Evolutionary conservation across 1,140 invertebrate genomes (phyloP).

Genomic region (Bombyx mandarina): DNA sequence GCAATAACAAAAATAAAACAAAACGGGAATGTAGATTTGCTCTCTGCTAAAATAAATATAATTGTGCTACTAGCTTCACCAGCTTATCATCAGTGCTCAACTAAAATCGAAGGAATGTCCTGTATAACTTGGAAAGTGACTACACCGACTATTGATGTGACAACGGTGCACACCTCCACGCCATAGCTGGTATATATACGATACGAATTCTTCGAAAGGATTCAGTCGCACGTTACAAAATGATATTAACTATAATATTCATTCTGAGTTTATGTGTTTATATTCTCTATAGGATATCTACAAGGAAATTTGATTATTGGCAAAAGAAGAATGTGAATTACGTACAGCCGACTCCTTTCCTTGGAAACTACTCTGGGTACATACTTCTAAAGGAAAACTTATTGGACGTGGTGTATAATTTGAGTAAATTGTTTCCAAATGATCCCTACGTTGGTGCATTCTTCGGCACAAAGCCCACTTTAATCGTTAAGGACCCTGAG

Average conservation of each 20-base stretch:
- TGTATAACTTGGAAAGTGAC: too few relatives aligned
- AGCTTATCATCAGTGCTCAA: too few relatives aligned
- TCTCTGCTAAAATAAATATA: too few relatives aligned
- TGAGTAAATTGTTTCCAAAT: constrained; percentile 8
- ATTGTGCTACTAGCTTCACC: too few relatives aligned
- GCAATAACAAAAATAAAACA: too few relatives aligned
- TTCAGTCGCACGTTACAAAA: background rate
- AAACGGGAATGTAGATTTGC: too few relatives aligned
- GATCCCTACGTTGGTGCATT: constrained; percentile 10
- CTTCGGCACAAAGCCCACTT: constrained; percentile 13
- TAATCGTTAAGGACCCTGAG: constrained; percentile 9
- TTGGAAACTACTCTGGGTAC: constrained; percentile 39
- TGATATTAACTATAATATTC: constrained; percentile 19
- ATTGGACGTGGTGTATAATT: constrained; percentile 1
- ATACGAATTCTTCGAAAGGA: too few relatives aligned
- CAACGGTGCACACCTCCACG: too few relatives aligned
- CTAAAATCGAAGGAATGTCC: too few relatives aligned
- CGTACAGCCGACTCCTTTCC: constrained; percentile 27
- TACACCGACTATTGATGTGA: too few relatives aligned
- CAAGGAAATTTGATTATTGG: constrained; percentile 34
- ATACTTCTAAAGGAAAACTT: constrained; percentile 16
- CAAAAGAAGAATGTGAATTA: constrained; percentile 25
- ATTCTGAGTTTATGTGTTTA: too few relatives aligned
- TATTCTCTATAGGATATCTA: constrained; percentile 8
- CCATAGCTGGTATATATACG: too few relatives aligned